Percentiles rank a stretch among this genome's conserved stretches.
Evolutionary conservation across 2,797 vertebrate species (phyloP).

Genomic region (Linurgus olivaceus): DNA sequence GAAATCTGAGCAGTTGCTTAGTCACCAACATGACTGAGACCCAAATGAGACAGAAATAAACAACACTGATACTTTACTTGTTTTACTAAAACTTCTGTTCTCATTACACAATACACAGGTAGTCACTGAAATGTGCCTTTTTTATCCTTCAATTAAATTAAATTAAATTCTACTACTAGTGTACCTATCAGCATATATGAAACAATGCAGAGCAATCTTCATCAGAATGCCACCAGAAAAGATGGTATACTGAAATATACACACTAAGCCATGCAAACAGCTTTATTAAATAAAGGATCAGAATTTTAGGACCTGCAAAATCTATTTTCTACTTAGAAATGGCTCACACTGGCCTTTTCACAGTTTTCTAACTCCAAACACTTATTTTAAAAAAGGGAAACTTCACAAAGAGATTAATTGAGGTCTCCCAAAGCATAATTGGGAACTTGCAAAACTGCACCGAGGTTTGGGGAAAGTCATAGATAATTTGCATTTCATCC

Average conservation of each 20-base stretch:
- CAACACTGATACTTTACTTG: not conserved
- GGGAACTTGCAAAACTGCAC: conserved; percentile 9
- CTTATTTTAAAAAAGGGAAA: not conserved
- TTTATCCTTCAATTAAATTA: not conserved
- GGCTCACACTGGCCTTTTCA: not conserved
- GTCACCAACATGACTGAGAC: not conserved
- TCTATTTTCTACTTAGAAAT: not conserved
- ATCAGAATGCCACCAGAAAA: not conserved
- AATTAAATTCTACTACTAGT: not conserved
- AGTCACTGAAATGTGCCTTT: not conserved
- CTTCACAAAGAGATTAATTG: conserved; percentile 14
- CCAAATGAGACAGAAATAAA: not conserved
- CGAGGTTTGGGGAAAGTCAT: not conserved
- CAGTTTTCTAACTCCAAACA: not conserved
- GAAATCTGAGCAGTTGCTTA: not conserved
- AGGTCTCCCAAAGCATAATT: not conserved
- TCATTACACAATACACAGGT: not conserved
- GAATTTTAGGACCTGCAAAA: not conserved
- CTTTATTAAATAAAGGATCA: not conserved
- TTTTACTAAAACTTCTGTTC: not conserved
- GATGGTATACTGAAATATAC: not conserved
- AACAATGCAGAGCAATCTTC: not conserved
- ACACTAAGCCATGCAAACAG: not conserved
- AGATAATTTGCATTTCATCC: not conserved
- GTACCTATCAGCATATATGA: not conserved